A percentile compares a stretch with the other conserved stretches of the same genome.
Evolutionary conservation across 92 coral and sea anemone genomes (phyloP).

Genomic region (Nematostella vectensis): DNA sequence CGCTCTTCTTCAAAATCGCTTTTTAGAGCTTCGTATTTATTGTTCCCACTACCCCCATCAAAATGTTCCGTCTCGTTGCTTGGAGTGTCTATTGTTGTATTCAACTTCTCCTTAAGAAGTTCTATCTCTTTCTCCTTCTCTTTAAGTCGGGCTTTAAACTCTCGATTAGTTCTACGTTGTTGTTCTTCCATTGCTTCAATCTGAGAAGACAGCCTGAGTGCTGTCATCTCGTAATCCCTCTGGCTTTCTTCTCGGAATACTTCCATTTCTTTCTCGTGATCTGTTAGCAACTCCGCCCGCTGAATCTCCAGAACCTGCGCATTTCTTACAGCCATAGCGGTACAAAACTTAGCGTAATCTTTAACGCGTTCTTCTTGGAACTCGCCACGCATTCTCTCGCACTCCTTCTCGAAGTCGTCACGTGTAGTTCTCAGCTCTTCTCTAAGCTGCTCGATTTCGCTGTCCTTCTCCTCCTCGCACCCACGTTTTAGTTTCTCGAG

Average conservation of each 20-base stretch:
- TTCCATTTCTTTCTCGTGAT: slow-evolving; percentile 76
- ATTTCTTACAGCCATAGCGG: slow-evolving; percentile 57
- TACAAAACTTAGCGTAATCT: slow-evolving; percentile 61
- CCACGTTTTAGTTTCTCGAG: slow-evolving; percentile 37
- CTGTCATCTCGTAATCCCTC: slow-evolving; percentile 72
- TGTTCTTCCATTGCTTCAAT: slow-evolving; percentile 65
- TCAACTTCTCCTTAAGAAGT: slow-evolving; percentile 45
- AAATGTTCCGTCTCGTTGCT: no score
- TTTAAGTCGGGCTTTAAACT: slow-evolving; percentile 43
- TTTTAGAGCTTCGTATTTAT: no score
- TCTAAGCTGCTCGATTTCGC: slow-evolving; percentile 39
- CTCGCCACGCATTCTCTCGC: slow-evolving; percentile 54
- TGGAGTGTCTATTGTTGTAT: no score
- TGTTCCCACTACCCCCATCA: no score
- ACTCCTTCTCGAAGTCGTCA: slow-evolving; percentile 65
- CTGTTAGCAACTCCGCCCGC: slow-evolving; percentile 38
- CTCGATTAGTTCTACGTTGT: slow-evolving; percentile 45
- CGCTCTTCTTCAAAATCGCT: slow-evolving; percentile 61
- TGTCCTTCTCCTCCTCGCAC: slow-evolving; percentile 30
- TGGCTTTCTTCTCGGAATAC: slow-evolving; percentile 79
- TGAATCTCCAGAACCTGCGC: slow-evolving; percentile 65
- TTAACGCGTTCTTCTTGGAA: slow-evolving; percentile 63
- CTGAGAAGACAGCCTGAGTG: slow-evolving; percentile 64
- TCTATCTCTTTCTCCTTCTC: slow-evolving; percentile 55
- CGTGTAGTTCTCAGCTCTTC: slow-evolving; percentile 45